Evolutionary conservation across 2,797 vertebrate species (phyloP).

Genomic region (Schizopygopsis malacanthus): DNA sequence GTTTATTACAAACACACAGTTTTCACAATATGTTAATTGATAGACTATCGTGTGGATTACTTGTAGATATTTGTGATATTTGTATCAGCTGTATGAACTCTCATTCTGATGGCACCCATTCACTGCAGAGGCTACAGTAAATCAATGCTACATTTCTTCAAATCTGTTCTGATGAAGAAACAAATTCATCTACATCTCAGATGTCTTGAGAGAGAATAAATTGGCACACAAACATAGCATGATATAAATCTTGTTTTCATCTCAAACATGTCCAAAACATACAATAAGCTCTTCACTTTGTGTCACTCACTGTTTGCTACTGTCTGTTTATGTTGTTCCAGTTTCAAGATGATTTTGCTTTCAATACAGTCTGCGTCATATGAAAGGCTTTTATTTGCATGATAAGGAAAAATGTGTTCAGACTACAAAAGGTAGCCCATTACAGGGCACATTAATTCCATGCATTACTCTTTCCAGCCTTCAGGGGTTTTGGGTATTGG

Average conservation of each 20-base stretch:
- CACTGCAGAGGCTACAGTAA: not conserved
- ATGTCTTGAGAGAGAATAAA: not conserved
- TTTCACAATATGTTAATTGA: not conserved
- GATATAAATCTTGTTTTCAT: not conserved
- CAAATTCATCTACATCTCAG: not conserved
- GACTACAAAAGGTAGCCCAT: constrained; percentile 46
- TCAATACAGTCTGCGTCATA: not conserved
- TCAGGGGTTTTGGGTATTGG: constrained; percentile 44
- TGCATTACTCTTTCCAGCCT: constrained; percentile 53
- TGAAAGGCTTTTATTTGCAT: constrained; percentile 37
- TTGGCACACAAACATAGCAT: not conserved
- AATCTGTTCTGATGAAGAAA: not conserved
- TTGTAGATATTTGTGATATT: not conserved
- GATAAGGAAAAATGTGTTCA: constrained; percentile 36
- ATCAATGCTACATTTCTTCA: not conserved
- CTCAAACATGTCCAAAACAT: not conserved
- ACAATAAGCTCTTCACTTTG: not conserved
- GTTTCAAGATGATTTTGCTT: constrained; percentile 4
- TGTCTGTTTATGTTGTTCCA: not conserved
- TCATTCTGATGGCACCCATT: not conserved
- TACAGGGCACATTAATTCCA: constrained; percentile 54
- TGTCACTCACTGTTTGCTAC: not conserved
- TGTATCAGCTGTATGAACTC: not conserved
- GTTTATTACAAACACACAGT: not conserved
- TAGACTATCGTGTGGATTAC: not conserved